Evolutionary conservation across 1,140 invertebrate genomes (phyloP).

Genomic region (Heliothis virescens): DNA sequence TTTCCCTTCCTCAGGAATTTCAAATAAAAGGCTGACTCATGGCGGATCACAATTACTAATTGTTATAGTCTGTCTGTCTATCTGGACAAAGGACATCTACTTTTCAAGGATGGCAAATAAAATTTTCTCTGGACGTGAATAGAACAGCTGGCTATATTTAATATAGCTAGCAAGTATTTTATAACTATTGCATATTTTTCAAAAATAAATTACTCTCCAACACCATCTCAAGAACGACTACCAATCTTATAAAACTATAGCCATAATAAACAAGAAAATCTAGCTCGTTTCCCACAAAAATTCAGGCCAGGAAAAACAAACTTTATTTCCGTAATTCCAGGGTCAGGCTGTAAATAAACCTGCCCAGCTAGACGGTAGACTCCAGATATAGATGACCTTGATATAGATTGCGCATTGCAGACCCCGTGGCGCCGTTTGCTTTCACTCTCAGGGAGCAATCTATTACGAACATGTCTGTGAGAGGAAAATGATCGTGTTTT

Average conservation of each 20-base stretch:
- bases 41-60: too few species aligned
- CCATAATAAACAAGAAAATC: not conserved
- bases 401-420: conserved; percentile 33
- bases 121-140: too few species aligned
- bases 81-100: too few species aligned
- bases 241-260: not conserved
- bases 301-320: not conserved
- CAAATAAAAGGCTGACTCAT: too few species aligned
- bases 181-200: too few species aligned
- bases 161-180: too few species aligned
- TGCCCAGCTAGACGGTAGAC: conserved; percentile 5
- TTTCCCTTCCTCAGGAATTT: too few species aligned
- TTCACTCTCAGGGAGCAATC: conserved; percentile 12
- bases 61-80: too few species aligned
- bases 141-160: too few species aligned
- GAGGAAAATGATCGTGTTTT: not conserved
- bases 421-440: conserved; percentile 19
- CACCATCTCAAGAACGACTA: not conserved
- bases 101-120: too few species aligned
- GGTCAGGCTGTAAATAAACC: conserved; percentile 6
- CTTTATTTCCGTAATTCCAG: not conserved
- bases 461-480: not conserved
- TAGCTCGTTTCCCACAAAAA: not conserved
- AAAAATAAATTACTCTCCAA: too few species aligned
- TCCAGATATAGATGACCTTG: conserved; percentile 26